Conservation (phyloP, 2,888 invertebrate species). For the Amiota minor region DNA sequence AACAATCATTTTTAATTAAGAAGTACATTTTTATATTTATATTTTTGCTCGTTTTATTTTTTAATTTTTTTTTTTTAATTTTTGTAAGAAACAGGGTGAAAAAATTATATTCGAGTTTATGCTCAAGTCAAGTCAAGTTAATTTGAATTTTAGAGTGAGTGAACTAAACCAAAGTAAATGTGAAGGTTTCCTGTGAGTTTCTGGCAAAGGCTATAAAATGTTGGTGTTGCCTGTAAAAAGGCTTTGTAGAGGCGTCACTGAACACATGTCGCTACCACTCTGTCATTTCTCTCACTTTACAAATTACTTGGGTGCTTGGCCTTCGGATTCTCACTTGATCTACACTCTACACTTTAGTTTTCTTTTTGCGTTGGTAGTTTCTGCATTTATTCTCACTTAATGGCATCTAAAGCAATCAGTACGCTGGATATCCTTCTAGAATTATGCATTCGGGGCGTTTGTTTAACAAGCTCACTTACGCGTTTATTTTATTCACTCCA, state of each 20-base stretch:
- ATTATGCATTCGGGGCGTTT: conserved; percentile 16
- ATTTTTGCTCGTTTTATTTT: conserved; percentile 53
- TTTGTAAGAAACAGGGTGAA: no score
- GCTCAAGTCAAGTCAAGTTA: conserved; percentile 52
- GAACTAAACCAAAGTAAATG: no score
- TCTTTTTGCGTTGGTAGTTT: not conserved
- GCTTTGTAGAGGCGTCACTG: not conserved
- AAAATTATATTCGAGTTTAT: conserved; percentile 33
- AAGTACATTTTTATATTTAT: conserved; percentile 53
- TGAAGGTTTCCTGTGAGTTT: no score
- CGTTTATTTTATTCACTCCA: not conserved
- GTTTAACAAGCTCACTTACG: not conserved
- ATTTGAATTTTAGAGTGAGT: conserved; percentile 62
- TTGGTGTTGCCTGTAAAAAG: not conserved
- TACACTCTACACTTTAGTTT: not conserved
- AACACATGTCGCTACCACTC: conserved; percentile 7
- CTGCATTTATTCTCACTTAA: conserved; percentile 4
- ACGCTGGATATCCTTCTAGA: no score
- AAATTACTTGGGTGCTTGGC: not conserved
- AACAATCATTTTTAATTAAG: conserved; percentile 68
- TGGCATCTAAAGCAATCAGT: no score
- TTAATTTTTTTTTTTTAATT: no score
- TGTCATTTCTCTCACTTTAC: not conserved
- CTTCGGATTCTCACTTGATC: no score
- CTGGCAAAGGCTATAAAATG: no score